Evolutionary conservation across 2,797 vertebrate species (phyloP).

Genomic region (Platalea minor): DNA sequence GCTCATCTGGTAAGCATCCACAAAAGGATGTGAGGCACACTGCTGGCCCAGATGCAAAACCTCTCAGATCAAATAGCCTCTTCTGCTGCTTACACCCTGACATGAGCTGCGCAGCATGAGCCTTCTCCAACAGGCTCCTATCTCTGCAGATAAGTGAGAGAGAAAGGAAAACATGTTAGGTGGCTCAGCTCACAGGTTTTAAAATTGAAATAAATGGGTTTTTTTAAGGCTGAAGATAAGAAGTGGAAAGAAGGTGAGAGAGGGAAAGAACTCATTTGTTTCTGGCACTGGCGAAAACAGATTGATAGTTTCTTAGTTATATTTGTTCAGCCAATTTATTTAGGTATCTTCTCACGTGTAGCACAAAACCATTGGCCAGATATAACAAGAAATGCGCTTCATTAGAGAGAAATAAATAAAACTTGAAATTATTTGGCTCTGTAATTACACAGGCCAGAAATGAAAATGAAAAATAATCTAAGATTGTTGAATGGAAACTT

Average conservation of each 20-base stretch:
- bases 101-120: neutral
- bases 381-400: neutral
- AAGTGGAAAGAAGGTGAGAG: neutral
- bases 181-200: neutral
- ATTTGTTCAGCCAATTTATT: neutral
- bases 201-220: neutral
- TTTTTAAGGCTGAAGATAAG: neutral
- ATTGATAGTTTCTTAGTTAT: neutral
- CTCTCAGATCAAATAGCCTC: neutral
- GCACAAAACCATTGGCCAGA: neutral
- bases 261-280: neutral
- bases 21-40: neutral
- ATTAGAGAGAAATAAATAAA: neutral
- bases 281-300: neutral
- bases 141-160: neutral
- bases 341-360: neutral
- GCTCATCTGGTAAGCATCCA: neutral
- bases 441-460: neutral
- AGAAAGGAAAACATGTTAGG: neutral
- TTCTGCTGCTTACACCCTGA: neutral
- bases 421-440: neutral
- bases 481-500: neutral
- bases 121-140: neutral
- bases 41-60: neutral
- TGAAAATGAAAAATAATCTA: neutral